These are phyloP conservation scores for Actias luna DNA, from an alignment of 2,888 invertebrate species.

Conservation along the genomic window DNA sequence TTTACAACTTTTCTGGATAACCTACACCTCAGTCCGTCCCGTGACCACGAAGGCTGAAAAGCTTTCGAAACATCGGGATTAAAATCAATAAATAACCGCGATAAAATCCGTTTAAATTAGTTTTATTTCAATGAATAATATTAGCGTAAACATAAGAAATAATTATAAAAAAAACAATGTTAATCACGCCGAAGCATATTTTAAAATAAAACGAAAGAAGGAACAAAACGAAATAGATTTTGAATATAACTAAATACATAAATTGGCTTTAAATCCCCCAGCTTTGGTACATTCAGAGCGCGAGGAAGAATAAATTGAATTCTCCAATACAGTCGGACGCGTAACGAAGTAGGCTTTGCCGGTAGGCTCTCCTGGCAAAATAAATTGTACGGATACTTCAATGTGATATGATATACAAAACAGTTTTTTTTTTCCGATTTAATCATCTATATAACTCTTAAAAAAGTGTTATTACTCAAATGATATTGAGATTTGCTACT, in stretches of 20 bases:
- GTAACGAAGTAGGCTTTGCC: conserved; percentile 25
- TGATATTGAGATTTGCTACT: too few species aligned
- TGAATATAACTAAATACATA: conserved; percentile 38
- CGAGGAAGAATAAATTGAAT: conserved; percentile 57
- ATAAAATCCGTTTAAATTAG: background rate
- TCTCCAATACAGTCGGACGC: conserved; percentile 31
- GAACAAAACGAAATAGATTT: conserved; percentile 9
- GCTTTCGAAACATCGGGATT: too few species aligned
- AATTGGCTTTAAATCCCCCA: conserved; percentile 60
- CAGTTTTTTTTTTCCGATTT: background rate
- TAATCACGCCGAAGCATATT: background rate
- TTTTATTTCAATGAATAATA: background rate
- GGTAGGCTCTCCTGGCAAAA: conserved; percentile 15
- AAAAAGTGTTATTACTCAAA: too few species aligned
- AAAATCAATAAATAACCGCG: too few species aligned
- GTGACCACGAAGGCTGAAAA: too few species aligned
- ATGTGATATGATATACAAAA: background rate
- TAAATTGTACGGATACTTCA: conserved; percentile 13
- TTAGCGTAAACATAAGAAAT: background rate
- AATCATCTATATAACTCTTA: background rate
- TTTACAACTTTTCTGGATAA: too few species aligned
- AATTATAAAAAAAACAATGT: background rate
- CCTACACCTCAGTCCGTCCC: too few species aligned
- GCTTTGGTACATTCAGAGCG: conserved; percentile 44
- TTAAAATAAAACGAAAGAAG: conserved; percentile 10